These are phyloP conservation scores for Helarctos malayanus DNA, from an alignment of 2,797 vertebrate genomes.

Conservation along the genomic window DNA sequence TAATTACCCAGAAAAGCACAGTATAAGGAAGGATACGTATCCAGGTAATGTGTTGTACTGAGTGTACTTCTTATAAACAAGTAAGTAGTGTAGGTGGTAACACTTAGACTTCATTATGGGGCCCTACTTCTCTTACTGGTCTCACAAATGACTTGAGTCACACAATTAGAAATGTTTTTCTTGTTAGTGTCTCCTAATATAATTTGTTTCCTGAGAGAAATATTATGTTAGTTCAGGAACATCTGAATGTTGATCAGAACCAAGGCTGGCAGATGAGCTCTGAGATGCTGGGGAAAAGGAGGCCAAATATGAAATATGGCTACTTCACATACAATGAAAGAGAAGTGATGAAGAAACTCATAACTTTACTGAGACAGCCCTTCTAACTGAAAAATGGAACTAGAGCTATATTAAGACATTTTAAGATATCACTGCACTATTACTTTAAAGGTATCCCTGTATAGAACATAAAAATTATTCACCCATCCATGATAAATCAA, in stretches of 20 bases:
- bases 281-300: background rate
- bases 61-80: background rate
- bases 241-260: background rate
- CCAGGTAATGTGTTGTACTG: background rate
- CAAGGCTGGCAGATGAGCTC: background rate
- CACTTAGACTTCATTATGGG: background rate
- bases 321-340: background rate
- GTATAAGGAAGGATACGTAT: background rate
- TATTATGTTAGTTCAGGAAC: background rate
- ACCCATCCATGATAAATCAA: background rate
- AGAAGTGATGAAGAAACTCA: background rate
- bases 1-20: background rate
- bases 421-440: background rate
- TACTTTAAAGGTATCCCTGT: background rate
- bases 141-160: background rate
- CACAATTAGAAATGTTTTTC: background rate
- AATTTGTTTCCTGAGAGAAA: background rate
- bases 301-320: background rate
- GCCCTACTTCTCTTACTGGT: background rate
- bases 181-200: background rate
- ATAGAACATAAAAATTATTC: background rate
- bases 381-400: background rate
- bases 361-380: background rate
- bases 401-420: background rate
- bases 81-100: background rate